Conservation (phyloP, 2,113 vertebrate genomes). For the Callospermophilus lateralis region DNA sequence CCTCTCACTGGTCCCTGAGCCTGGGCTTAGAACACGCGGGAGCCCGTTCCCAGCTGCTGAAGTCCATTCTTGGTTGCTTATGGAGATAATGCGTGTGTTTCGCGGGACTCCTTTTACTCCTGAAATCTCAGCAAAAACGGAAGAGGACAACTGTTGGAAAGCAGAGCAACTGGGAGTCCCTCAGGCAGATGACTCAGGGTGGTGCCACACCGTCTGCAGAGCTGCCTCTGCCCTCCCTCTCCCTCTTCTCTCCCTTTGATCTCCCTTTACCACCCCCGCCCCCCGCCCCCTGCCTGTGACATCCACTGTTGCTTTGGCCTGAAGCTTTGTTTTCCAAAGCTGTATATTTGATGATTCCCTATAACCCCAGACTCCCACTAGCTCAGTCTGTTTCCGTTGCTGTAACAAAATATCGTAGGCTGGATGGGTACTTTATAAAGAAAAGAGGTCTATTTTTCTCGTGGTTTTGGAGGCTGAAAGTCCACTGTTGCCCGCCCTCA, state of each 20-base stretch:
- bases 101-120: neutral
- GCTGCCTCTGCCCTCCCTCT: neutral
- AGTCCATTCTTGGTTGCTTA: neutral
- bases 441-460: neutral
- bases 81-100: neutral
- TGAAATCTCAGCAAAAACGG: neutral
- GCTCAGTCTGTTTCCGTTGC: neutral
- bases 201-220: rapidly evolving
- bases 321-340: neutral
- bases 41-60: neutral
- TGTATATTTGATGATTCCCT: neutral
- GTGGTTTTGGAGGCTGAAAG: neutral
- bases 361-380: neutral
- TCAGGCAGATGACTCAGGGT: rapidly evolving
- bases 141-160: neutral
- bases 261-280: no score
- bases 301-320: neutral
- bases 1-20: neutral
- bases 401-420: neutral
- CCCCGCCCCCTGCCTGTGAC: neutral
- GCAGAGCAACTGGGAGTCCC: neutral
- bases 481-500: neutral
- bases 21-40: neutral
- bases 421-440: neutral
- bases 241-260: no score